Conservation (phyloP, 2,113 vertebrate genomes). For the Bufo bufo region DNA sequence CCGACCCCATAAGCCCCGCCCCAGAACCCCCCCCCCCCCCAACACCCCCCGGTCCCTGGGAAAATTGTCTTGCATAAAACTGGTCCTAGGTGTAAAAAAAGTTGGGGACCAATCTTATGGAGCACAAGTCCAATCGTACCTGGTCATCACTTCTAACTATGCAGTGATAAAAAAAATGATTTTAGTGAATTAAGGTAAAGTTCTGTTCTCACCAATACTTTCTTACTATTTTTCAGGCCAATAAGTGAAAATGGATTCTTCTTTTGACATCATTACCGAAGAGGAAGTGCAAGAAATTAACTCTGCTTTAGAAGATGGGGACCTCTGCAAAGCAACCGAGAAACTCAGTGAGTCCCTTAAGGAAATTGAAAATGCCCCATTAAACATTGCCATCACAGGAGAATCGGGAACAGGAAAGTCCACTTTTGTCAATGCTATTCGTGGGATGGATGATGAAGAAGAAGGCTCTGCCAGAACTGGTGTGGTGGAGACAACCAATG, state of each 20-base stretch:
- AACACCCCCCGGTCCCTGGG: too few relatives aligned
- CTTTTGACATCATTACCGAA: neutral
- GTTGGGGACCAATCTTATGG: too few relatives aligned
- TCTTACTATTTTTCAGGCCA: neutral
- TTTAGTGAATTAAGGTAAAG: too few relatives aligned
- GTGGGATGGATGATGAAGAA: conserved; percentile 68
- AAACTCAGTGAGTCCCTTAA: neutral
- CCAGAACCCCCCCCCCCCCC: too few relatives aligned
- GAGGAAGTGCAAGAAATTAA: neutral
- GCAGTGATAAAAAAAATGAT: too few relatives aligned
- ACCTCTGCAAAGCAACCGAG: conserved; percentile 15
- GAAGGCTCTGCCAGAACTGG: conserved; percentile 69
- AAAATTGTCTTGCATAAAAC: too few relatives aligned
- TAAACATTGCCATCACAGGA: conserved; percentile 74
- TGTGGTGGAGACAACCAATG: conserved; percentile 70
- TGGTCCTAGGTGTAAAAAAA: too few relatives aligned
- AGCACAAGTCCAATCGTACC: too few relatives aligned
- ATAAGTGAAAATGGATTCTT: neutral
- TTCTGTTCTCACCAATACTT: too few relatives aligned
- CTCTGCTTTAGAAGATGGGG: neutral
- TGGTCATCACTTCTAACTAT: too few relatives aligned
- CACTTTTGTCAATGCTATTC: conserved; percentile 74
- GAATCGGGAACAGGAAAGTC: conserved; percentile 76
- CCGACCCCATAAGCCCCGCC: too few relatives aligned
- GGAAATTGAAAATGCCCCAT: conserved; percentile 9